Base-by-base conservation (phyloP, 1,140 invertebrate species). In the Mya arenaria region DNA sequence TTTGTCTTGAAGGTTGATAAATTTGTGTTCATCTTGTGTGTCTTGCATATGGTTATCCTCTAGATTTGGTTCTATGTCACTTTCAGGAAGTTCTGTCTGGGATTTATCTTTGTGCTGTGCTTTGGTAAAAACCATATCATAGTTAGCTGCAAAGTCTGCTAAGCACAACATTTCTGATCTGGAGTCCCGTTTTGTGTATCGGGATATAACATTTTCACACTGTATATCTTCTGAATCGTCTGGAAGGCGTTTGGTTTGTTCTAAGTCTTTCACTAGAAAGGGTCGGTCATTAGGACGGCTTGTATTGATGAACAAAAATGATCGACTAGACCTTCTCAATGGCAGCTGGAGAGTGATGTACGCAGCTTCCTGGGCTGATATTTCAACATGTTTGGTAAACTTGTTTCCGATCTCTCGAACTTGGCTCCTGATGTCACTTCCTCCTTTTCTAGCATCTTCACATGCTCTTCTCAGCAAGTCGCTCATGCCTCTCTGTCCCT, bases 241-340 rank as follows among this genome's bases (percentile, higher is more conserved):
- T 65, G 78, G 78, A n/a, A 81, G 55, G 17, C 15, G n/a, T n/a
- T 81, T 34, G 3, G 72, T 13, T 37, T 37, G 17, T 39, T 82
- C 80, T 63, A 30, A 2, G 36, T n/a, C 36, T 79, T 83, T 85
- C 13, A 85, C 19, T 23, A 85, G 52, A 28, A 72, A 78, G 13
- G 68, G 72, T 66, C 74, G 55, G 36, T 85, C 79, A 44, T 83
- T 74, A 60, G 66, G 66, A 19, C 72, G 73, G 34, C 48, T 39
- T 2, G 84, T 83, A 37, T 85, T 83, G 8, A 85, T 85, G 66
- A 83, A 85, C n/a, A 85, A 25, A 69, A 85, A 65, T 72, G 36
- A 19, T 83, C 66, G 52, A 52, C 28, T 69, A 2, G 58, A 36
- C 34, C 56, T 74, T 36, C 63, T 73, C 6, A 85, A n/a, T 10